These are phyloP conservation scores for Labrus mixtus DNA, from an alignment of 2,113 vertebrate genomes.

Conservation along the genomic window DNA sequence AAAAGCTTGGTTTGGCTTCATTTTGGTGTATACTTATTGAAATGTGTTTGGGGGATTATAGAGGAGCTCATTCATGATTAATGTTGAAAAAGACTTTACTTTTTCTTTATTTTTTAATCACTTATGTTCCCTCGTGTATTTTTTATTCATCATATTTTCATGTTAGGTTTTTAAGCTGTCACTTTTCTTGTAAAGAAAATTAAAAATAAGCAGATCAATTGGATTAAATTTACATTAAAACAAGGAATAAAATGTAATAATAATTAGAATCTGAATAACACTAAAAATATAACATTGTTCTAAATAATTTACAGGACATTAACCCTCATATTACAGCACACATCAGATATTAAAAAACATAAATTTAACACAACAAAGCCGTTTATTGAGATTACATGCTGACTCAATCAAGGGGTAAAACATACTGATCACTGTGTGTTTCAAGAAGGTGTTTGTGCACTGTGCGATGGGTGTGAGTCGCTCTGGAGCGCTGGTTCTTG, in stretches of 20 bases:
- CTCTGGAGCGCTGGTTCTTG: conserved; percentile 86
- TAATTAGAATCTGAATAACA: too few species aligned
- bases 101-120: not conserved
- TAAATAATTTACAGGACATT: too few species aligned
- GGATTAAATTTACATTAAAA: too few species aligned
- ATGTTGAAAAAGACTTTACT: not conserved
- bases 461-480: conserved; percentile 90
- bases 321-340: too few species aligned
- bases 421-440: conserved; percentile 16
- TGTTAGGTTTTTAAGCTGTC: too few species aligned
- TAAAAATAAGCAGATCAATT: too few species aligned
- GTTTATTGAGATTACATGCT: not conserved
- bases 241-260: too few species aligned
- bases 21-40: not conserved
- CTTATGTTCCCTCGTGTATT: not conserved
- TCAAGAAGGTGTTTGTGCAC: conserved; percentile 88
- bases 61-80: not conserved
- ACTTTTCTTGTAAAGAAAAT: too few species aligned
- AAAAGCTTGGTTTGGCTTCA: not conserved
- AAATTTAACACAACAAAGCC: not conserved
- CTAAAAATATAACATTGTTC: too few species aligned
- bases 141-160: not conserved
- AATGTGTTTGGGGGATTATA: not conserved
- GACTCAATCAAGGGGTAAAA: too few species aligned
- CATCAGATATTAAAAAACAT: too few species aligned